Evolutionary conservation across 1,140 invertebrate species (phyloP).

Genomic region (Drosophila sulfurigaster): DNA sequence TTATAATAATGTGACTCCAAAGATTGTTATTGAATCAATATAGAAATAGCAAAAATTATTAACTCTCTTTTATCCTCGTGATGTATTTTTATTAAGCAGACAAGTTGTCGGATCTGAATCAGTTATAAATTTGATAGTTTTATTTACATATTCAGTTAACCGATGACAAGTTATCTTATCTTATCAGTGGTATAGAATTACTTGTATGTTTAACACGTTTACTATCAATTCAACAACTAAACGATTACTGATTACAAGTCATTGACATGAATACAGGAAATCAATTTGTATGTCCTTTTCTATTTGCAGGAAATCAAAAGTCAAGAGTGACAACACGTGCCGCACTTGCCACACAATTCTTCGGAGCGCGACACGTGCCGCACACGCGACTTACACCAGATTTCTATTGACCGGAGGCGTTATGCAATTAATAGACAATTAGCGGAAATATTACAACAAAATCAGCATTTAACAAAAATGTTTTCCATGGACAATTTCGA

Average conservation of each 20-base stretch:
- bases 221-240: constrained; percentile 54
- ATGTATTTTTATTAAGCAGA: too few relatives aligned
- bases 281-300: constrained; percentile 34
- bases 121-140: neutral
- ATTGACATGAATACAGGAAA: constrained; percentile 17
- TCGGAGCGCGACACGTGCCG: constrained; percentile 56
- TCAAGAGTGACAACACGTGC: constrained; percentile 60
- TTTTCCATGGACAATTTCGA: constrained; percentile 85
- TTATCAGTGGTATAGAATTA: constrained; percentile 35
- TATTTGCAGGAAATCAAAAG: constrained; percentile 40
- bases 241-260: constrained; percentile 16
- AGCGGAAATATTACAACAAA: constrained; percentile 17
- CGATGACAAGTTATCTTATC: constrained; percentile 44
- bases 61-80: too few relatives aligned
- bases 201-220: constrained; percentile 64
- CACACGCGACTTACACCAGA: constrained; percentile 61
- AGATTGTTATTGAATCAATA: too few relatives aligned
- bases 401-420: constrained; percentile 35
- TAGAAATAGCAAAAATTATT: too few relatives aligned
- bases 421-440: constrained; percentile 62
- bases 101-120: too few relatives aligned
- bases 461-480: constrained; percentile 60
- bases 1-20: too few relatives aligned
- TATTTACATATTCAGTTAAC: neutral
- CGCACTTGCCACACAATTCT: constrained; percentile 42